Conservation (phyloP, 1,140 invertebrate species). For the Macrocentrus cingulum region DNA sequence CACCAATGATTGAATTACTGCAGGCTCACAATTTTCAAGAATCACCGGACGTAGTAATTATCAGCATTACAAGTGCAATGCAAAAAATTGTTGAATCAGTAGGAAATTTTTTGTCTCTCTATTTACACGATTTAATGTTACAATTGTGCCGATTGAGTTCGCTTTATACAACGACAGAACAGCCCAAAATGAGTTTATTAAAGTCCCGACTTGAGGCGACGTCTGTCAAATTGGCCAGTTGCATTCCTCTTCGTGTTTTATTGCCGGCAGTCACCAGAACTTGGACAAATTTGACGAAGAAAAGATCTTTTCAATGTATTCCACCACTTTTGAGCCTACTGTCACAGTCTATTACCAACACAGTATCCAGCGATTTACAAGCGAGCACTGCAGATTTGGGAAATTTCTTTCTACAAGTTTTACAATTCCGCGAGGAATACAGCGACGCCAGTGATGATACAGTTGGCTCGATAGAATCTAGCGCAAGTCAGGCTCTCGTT, state of each 20-base stretch:
- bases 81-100: conserved; percentile 81
- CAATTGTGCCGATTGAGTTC: conserved; percentile 64
- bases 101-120: conserved; percentile 80
- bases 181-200: conserved; percentile 58
- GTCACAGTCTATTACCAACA: conserved; percentile 67
- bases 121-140: conserved; percentile 74
- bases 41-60: conserved; percentile 52
- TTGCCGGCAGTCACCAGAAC: conserved; percentile 72
- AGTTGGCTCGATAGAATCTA: conserved; percentile 44
- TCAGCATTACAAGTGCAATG: conserved; percentile 72
- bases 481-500: conserved; percentile 63
- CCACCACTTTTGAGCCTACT: conserved; percentile 74
- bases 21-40: conserved; percentile 56
- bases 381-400: conserved; percentile 68
- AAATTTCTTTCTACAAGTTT: conserved; percentile 72
- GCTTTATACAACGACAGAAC: conserved; percentile 43
- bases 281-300: conserved; percentile 65
- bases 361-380: conserved; percentile 63
- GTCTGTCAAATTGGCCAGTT: conserved; percentile 67
- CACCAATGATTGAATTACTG: conserved; percentile 69
- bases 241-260: conserved; percentile 74
- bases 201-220: conserved; percentile 64
- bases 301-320: conserved; percentile 65
- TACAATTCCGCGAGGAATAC: conserved; percentile 68
- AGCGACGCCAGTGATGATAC: conserved; percentile 43